These are phyloP conservation scores for Bucorvus abyssinicus DNA, from an alignment of 2,797 vertebrate species.

Conservation along the genomic window DNA sequence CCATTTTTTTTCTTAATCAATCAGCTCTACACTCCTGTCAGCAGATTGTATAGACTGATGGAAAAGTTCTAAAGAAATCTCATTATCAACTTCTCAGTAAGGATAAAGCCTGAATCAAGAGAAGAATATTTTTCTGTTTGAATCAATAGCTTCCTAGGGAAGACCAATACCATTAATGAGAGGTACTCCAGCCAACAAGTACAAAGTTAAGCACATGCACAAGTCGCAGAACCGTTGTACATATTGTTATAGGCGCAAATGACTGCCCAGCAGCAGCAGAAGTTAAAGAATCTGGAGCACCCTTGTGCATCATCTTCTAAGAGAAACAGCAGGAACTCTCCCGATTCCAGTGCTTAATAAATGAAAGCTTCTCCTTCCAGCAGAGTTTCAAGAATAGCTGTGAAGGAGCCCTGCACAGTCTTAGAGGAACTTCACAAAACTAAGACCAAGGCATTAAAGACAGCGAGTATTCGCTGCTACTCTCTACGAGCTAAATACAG, in stretches of 20 bases:
- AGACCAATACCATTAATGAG: background rate
- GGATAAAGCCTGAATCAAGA: background rate
- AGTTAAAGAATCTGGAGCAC: background rate
- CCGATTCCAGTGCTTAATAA: background rate
- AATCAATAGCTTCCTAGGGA: background rate
- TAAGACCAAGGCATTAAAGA: background rate
- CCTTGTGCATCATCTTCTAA: background rate
- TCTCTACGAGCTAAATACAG: background rate
- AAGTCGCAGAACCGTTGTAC: background rate
- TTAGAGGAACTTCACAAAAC: background rate
- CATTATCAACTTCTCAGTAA: background rate
- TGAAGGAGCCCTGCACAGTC: background rate
- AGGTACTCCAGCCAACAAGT: background rate
- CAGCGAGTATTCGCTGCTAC: background rate
- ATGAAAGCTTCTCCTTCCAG: background rate
- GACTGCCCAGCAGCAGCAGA: background rate
- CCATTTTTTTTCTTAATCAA: background rate
- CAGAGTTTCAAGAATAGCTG: background rate
- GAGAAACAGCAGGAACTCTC: background rate
- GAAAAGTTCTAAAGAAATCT: conserved; percentile 1
- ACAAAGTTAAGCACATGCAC: background rate
- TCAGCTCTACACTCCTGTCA: background rate
- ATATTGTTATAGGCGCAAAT: background rate
- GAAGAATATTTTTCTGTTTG: background rate
- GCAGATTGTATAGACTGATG: background rate